Evolutionary conservation across 64 coral and sea anemone species (phyloP), one percentile per base, ranked within the genome.

Genomic region (Stylophora pistillata): DNA sequence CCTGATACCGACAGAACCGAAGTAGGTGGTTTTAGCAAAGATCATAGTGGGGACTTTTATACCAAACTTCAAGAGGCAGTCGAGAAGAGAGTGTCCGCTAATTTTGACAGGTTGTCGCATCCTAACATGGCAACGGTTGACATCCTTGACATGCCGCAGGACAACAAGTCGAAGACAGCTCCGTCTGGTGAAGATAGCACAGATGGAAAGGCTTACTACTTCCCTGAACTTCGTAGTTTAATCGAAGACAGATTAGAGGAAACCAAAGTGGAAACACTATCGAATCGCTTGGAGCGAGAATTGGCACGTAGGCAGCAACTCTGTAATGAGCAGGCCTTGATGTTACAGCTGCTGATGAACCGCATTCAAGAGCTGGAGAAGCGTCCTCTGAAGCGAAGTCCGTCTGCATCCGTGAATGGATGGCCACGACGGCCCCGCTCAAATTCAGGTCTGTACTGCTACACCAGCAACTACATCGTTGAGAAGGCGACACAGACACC

Each of bases 401-500:
- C 80, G 15, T 53, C 61, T 13, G 60, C 31, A 27, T 11, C 62
- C 16, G 11, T 10, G 23, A 84, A 66, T 53, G 58, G 58, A 23
- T 69, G 20, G 21, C 6, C 23, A 4, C 62, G 80, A 9, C 31
- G 52, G 9, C 18, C 58, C 58, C 79, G 79, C 23, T 31, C 30
- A n/a, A 82, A 65, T 41, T 31, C 10, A 21, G 59, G 61, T 25
- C 11, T 74, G 1, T 87, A 18, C 73, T 87, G 14, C 55, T 59
- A 23, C 58, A 87, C 85, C 34, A 91, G 90, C 71, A 86, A 63
- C 57, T 91, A 86, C 32, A 56, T 91, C 30, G 90, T 91, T 1
- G 90, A 91, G 47, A 91, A 91, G 71, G 90, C 90, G n/a, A 91
- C 90, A 5, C 90, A 91, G 55, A 91, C 90, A 16, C 90, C 90